Evolutionary conservation across 2,113 vertebrate genomes (phyloP), one percentile per base, ranked within the genome.

Genomic region (Puntigrus tetrazona): DNA sequence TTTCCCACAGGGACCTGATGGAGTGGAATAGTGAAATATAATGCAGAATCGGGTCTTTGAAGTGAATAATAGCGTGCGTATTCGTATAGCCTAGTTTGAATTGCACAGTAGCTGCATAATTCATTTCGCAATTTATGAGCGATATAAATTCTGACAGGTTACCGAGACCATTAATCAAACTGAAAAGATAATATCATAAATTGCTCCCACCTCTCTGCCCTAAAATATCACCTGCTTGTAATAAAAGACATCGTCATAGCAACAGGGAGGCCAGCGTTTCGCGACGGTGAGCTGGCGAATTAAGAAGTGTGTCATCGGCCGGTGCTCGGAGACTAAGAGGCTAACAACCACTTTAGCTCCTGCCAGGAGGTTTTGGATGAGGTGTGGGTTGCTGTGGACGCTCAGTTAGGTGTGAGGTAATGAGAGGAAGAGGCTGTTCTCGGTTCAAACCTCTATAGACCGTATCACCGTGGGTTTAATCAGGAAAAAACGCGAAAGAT

Each of bases 231-330:
- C n/a, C 34, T 57, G 45, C 43, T 52, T 7, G 34, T n/a, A 27
- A 13, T 38, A 47, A 83, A 82, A 84, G 43, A 50, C n/a, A 74
- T 89, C 14, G 65, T 83, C 89, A 89, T 90, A 72, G 90, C 80
- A 88, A 90, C 85, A 22, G 0, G 22, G 22, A 43, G 38, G 13
- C n/a, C 65, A 38, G 34, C 5, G 5, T 9, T 36, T 18, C 0
- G 34, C 4, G 8, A 5, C 34, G 20, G 34, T 79, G 82, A 61
- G 29, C 38, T 61, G 82, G 34, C 47, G 79, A 77, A 82, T 31
- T 74, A 67, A 14, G 74, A 22, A 52, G 69, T 38, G 84, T 81
- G 72, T 82, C 72, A 63, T 34, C 47, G 61, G 29, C 31, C 22
- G 34, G 22, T 16, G 47, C 31, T n/a, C 34, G 16, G 41, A 65